Base-by-base conservation (phyloP, 2,797 vertebrate genomes). In the Phoxinus dragarum region DNA sequence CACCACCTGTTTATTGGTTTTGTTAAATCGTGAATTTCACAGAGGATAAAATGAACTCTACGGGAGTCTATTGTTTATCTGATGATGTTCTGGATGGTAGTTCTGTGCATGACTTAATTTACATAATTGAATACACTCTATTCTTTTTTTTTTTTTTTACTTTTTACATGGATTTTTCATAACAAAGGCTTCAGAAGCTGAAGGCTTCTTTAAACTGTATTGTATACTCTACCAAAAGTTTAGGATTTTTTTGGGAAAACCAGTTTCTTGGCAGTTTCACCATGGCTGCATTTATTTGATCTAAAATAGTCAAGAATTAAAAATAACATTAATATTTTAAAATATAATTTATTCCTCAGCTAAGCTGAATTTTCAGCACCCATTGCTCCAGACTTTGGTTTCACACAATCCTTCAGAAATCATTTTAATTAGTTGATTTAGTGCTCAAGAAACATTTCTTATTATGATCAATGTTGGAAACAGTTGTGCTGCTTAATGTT, bases 1-100 rank as follows among this genome's bases (percentile, higher is more conserved):
- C 36, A 59, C 49, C 52, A 80, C 83, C 67, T 64, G 67, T 79
- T 85, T 79, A 61, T 71, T 42, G 40, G 21, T 61, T 42, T 80
- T 27, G 27, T 40, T 71, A 16, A 80, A 85, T 34, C 23, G 44
- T 16, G 16, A 5, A 76, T 84, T 54, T 47, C 38, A 2, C 17
- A 56, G 64, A 36, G 40, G 64, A 44, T 78, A n/a, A 77, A 71
- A 71, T 78, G 3, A 71, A 21, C 10, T 49, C 61, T 54, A 6
- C 12, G 2, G 31, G 12, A 54, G 61, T 12, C 44, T 54, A 5
- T n/a, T 71, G 36, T 84, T 40, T 12, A 36, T 21, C 74, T 44
- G 49, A 36, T 69, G n/a, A 34, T 69, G n/a, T 42, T 69, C 10
- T 56, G 31, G 59, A 75, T 21, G 66, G 56, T 47, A 8, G 6